Evolutionary conservation across 23 tunicate genomes (phyloP), one percentile per base, ranked within the genome.

Genomic region (Clavelina lepadiformis): DNA sequence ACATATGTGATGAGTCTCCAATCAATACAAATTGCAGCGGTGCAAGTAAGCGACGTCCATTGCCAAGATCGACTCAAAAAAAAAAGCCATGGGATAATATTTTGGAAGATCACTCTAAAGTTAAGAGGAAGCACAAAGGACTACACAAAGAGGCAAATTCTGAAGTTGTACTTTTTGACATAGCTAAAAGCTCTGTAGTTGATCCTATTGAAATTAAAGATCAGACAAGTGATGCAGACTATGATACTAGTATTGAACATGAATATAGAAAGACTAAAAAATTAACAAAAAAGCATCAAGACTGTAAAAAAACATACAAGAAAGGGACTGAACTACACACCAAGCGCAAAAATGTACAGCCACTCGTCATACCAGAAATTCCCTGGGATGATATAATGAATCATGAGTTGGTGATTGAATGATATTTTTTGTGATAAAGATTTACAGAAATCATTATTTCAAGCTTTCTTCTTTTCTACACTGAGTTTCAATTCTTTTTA

Each of bases 351-450:
- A 35, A 15, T 36, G 50, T 63, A 3, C 18, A 15, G 22, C 68
- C 50, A 5, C 38, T 63, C 23, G 11, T 37, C 37, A 64, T 47
- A 20, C 76, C 50, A 1, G 76, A 55, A 33, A 70, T 80, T 56
- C 69, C 72, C 0, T 80, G 87, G 87, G 60, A 71, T 23, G 87
- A 80, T 25, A 80, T 80, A 46, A 80, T 71, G 78, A 72, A 80
- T 23, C 87, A 80, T 62, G 87, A 80, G 45, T 35, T 80, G 26
- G 78, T 80, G 15, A 80, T 80, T 52, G 87, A 80, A 35, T 80
- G 33, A 56, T 19, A 59, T 31, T 2, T 58, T 20, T 28, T n/a
- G n/a, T n/a, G n/a, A n/a, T n/a, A n/a, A n/a, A n/a, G n/a, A n/a
- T n/a, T n/a, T n/a, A n/a, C n/a, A n/a, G n/a, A n/a, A n/a, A n/a